phyloP scores from a whole-genome alignment of 2,113 vertebrate genomes.

The Entosphenus tridentatus region DNA sequence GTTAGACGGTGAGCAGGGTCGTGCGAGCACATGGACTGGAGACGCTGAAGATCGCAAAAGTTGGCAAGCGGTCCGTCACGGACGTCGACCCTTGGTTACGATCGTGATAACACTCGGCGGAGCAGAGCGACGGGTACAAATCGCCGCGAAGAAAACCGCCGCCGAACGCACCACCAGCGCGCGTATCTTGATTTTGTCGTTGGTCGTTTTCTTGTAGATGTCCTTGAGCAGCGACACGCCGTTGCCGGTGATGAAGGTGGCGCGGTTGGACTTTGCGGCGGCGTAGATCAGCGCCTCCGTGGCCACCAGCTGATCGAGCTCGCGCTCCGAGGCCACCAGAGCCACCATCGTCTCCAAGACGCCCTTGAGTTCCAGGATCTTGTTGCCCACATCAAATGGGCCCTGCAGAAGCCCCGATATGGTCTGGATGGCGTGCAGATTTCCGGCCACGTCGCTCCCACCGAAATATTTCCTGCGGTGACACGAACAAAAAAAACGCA shows the following conservation, averaged over 20 bases:
- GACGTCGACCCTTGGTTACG: too few species aligned
- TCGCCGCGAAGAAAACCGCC: background rate
- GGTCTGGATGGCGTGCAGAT: constrained; percentile 67
- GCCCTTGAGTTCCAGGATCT: constrained; percentile 59
- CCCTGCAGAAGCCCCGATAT: constrained; percentile 80
- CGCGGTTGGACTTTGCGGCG: constrained; percentile 70
- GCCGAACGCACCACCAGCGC: constrained; percentile 54
- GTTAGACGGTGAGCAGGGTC: too few species aligned
- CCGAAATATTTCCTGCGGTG: too few species aligned
- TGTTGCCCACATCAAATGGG: constrained; percentile 58
- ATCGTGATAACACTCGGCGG: too few species aligned
- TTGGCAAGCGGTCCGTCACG: too few species aligned
- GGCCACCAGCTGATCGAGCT: constrained; percentile 64
- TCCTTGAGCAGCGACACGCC: constrained; percentile 77
- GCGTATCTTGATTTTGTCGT: constrained; percentile 74
- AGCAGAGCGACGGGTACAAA: too few species aligned
- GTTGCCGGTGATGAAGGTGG: constrained; percentile 77
- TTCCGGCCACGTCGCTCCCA: constrained; percentile 15
- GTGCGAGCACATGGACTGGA: too few species aligned
- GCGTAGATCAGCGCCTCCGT: constrained; percentile 85
- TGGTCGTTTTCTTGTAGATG: constrained; percentile 75
- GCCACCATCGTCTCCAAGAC: constrained; percentile 67
- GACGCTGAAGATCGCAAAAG: too few species aligned
- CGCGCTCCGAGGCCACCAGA: constrained; percentile 46
- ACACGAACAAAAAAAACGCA: too few species aligned